Percentiles rank a stretch among this genome's conserved stretches.
phyloP scores from a whole-genome alignment of 2,113 vertebrate species.

The Lasiurus borealis region DNA sequence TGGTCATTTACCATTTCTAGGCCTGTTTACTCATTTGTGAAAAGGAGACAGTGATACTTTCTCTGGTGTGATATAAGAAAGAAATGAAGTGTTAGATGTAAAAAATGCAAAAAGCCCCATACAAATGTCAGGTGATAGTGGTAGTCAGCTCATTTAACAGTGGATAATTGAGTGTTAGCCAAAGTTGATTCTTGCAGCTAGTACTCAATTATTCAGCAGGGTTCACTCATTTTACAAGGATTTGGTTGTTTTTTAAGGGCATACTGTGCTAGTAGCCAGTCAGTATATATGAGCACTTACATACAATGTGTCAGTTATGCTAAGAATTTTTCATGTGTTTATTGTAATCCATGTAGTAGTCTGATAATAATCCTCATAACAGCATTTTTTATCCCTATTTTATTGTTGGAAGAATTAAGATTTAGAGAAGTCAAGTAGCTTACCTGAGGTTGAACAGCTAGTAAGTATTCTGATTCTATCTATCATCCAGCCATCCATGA shows the following conservation, averaged over 20 bases:
- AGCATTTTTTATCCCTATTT: not conserved
- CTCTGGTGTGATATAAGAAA: not conserved
- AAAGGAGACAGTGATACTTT: constrained; percentile 6
- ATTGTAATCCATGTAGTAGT: not conserved
- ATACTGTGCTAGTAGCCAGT: not conserved
- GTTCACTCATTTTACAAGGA: constrained; percentile 8
- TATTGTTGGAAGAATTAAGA: constrained; percentile 35
- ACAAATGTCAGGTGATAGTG: not conserved
- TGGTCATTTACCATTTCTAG: not conserved
- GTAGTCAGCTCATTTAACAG: not conserved
- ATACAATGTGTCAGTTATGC: not conserved
- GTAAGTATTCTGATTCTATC: not conserved
- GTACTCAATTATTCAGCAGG: not conserved
- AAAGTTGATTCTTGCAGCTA: not conserved
- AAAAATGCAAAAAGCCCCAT: not conserved
- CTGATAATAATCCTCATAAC: not conserved
- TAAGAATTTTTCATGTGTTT: constrained; percentile 46
- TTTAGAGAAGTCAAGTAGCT: constrained; percentile 22
- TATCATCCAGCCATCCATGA: not conserved
- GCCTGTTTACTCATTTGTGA: constrained; percentile 34
- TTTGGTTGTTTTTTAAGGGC: constrained; percentile 8
- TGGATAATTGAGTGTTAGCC: not conserved
- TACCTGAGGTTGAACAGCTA: not conserved
- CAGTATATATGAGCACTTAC: not conserved
- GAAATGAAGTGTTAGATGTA: not conserved